Evolutionary conservation across 1,140 invertebrate species (phyloP).

Genomic region (Drosophila neocordata): DNA sequence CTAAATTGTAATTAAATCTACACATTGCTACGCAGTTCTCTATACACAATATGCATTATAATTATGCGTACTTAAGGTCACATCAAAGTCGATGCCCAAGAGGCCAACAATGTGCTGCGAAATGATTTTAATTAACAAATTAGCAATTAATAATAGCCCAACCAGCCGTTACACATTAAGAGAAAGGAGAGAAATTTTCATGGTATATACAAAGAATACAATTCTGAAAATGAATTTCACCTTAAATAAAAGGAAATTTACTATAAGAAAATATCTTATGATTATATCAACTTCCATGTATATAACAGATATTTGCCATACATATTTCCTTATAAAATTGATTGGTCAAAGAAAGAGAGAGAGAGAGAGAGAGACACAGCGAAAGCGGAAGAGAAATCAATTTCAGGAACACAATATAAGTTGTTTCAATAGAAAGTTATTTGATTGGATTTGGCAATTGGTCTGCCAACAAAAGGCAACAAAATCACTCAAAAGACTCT

Average conservation of each 20-base stretch:
- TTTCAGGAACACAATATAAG: slow-evolving; percentile 27
- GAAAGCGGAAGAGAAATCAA: slow-evolving; percentile 2
- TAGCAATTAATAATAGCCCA: slow-evolving; percentile 46
- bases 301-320: too few species aligned
- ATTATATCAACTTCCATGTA: too few species aligned
- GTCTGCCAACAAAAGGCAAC: slow-evolving; percentile 5
- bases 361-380: too few species aligned
- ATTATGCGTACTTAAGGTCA: slow-evolving; percentile 63
- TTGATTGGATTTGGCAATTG: slow-evolving; percentile 42
- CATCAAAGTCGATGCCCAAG: slow-evolving; percentile 62
- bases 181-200: not conserved
- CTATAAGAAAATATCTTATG: too few species aligned
- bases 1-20: slow-evolving; percentile 76
- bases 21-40: slow-evolving; percentile 33
- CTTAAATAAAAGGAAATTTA: not conserved
- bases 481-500: slow-evolving; percentile 45
- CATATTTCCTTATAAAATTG: too few species aligned
- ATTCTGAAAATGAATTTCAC: not conserved
- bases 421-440: slow-evolving; percentile 12
- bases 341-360: not conserved
- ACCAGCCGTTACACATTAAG: slow-evolving; percentile 31
- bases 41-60: slow-evolving; percentile 54
- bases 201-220: not conserved
- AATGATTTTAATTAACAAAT: slow-evolving; percentile 72
- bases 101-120: slow-evolving; percentile 36